A percentile compares a stretch with the other conserved stretches of the same genome.
Evolutionary conservation across 2,888 invertebrate genomes (phyloP).

Genomic region (Xestia xanthographa): DNA sequence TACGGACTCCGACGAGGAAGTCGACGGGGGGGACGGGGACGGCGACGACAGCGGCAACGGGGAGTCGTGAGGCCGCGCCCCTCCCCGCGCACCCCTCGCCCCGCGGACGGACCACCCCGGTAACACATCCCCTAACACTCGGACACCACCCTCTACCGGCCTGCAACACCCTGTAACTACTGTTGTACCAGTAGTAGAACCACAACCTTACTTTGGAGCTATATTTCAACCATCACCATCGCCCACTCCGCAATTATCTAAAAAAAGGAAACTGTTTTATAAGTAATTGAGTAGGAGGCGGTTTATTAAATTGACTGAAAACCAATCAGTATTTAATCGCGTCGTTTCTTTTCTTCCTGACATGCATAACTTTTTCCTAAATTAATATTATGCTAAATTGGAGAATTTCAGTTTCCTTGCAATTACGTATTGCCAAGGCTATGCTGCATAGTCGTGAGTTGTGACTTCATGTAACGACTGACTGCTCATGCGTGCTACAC

Average conservation of each 20-base stretch:
- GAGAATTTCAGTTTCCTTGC: conserved; percentile 52
- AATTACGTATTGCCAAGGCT: conserved; percentile 55
- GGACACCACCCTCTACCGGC: conserved; percentile 19
- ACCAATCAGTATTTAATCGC: conserved; percentile 49
- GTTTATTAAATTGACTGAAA: conserved; percentile 40
- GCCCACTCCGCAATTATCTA: conserved; percentile 11
- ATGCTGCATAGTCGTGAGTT: conserved; percentile 44
- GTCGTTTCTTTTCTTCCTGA: conserved; percentile 41
- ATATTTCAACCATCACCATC: not conserved
- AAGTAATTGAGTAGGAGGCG: conserved; percentile 6
- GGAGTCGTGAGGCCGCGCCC: conserved; percentile 94
- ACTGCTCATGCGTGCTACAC: conserved; percentile 63
- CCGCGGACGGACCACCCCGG: conserved; percentile 67
- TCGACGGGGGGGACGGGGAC: conserved; percentile 93
- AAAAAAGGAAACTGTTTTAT: conserved; percentile 16
- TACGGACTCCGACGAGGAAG: conserved; percentile 92
- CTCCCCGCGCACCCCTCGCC: conserved; percentile 21
- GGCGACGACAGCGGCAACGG: conserved; percentile 98
- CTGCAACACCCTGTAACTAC: conserved; percentile 25
- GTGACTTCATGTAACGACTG: conserved; percentile 63
- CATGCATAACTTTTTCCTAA: conserved; percentile 31
- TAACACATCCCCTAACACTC: conserved; percentile 33
- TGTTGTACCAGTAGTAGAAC: conserved; percentile 5
- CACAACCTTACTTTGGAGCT: conserved; percentile 1
- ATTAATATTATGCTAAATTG: conserved; percentile 24